A percentile compares a stretch with the other conserved stretches of the same genome.
Conservation (phyloP, 2,888 invertebrate species). For the Eristalis intricaria region DNA sequence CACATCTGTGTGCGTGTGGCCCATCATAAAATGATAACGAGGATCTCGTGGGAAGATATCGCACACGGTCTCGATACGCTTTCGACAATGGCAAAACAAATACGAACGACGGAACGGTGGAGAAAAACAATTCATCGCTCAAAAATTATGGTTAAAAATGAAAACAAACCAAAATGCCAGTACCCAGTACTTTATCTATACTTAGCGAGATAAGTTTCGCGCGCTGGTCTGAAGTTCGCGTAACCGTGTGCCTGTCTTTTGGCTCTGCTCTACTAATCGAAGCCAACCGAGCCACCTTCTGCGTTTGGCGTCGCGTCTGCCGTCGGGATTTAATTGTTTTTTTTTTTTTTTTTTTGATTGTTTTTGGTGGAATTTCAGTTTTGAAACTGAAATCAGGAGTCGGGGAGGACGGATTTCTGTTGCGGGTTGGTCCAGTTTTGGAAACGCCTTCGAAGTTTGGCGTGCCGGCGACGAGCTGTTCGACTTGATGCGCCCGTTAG, state of each 20-base stretch:
- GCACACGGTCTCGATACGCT: conserved; percentile 40
- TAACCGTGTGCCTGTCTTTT: background rate
- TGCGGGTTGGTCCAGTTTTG: conserved; percentile 14
- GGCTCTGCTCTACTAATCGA: conserved; percentile 12
- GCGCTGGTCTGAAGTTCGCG: conserved; percentile 47
- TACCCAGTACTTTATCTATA: conserved; percentile 70
- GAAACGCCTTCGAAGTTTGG: conserved; percentile 13
- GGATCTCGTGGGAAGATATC: conserved; percentile 70
- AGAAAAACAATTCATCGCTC: conserved; percentile 63
- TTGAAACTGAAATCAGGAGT: background rate
- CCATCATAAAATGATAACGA: conserved; percentile 65
- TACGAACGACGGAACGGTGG: conserved; percentile 15
- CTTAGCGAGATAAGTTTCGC: conserved; percentile 68
- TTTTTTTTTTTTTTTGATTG: background rate
- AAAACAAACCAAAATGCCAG: conserved; percentile 63
- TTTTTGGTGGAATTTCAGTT: background rate
- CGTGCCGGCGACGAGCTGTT: background rate
- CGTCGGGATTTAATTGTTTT: background rate
- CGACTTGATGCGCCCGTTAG: conserved; percentile 28
- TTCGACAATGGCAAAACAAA: conserved; percentile 22
- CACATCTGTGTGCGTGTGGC: conserved; percentile 1
- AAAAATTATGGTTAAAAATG: conserved; percentile 67
- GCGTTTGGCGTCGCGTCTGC: background rate
- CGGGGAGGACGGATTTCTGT: background rate
- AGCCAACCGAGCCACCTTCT: conserved; percentile 1